Base-by-base conservation (phyloP, 1,140 invertebrate genomes). In the Galleria mellonella region DNA sequence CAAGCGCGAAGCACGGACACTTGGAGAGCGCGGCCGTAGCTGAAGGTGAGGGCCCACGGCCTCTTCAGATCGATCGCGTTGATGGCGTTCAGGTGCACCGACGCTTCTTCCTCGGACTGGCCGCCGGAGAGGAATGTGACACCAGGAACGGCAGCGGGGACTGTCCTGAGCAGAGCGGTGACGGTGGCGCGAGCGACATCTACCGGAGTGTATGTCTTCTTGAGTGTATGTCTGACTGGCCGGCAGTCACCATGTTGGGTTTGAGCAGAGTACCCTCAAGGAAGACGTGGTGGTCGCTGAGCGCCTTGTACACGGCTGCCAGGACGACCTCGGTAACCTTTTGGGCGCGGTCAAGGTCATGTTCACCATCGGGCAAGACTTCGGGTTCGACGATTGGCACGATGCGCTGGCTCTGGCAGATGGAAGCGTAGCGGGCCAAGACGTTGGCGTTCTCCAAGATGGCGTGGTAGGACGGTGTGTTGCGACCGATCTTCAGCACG, bases 201-300 rank as follows among this genome's bases (percentile, higher is more conserved):
- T 53, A 91, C 89, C 0, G 95, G 89, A 4, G 91, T 89, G 66
- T 90, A 92, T 44, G 91, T 93, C 55, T 89, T 93, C 23, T 90
- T 76, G 83, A 94, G 5, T n/a, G n/a, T n/a, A n/a, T n/a, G n/a
- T n/a, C n/a, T n/a, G 89, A 90, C 82, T 96, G 94, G 32, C 94
- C 96, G 42, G 95, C 89, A 9, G 94, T 97, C 33, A 95, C 96
- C 97, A 99, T 99, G 90, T 99, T 99, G 9, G 98, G 98, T 83
- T 99, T 99, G 43, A 99, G 89, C 2, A 99, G 90, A 11, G 97
- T 99, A 62, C 98, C 98, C 84, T 99, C 98, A 54, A 99, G 89
- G 88, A 92, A 99, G 33, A 99, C 96, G 70, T 99, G 95, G 77
- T 99, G 98, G 76, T 99, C 98, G 62, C 91, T 93, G 9, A 99